phyloP scores from a whole-genome alignment of 2,888 invertebrate genomes.

The Phengaris arion region DNA sequence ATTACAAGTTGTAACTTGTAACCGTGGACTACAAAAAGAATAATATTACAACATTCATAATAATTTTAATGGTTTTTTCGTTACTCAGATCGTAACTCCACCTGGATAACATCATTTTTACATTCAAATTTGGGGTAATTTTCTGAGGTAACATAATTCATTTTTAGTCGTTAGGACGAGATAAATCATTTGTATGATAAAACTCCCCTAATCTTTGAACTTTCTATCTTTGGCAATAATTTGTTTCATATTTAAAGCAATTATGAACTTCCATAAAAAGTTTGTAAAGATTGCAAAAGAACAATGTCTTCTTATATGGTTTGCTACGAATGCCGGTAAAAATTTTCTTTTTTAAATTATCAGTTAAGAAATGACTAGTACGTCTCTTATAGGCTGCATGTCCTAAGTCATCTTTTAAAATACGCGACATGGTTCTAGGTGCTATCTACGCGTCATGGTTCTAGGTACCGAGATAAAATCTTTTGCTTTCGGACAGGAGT shows the following conservation, averaged over 20 bases:
- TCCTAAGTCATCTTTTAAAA: too few relatives aligned
- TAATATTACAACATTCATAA: background rate
- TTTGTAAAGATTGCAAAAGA: background rate
- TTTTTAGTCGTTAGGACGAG: slow-evolving; percentile 23
- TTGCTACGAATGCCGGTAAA: too few relatives aligned
- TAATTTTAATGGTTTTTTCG: slow-evolving; percentile 4
- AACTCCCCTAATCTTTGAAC: slow-evolving; percentile 21
- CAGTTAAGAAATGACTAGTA: too few relatives aligned
- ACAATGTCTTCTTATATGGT: background rate
- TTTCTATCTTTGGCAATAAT: slow-evolving; percentile 22
- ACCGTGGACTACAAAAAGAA: too few relatives aligned
- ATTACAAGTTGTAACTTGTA: too few relatives aligned
- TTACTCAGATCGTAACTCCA: background rate
- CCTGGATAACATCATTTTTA: slow-evolving; percentile 21
- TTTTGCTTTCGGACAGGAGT: too few relatives aligned
- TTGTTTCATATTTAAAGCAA: slow-evolving; percentile 14
- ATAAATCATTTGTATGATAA: slow-evolving; percentile 24
- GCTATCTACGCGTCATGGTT: too few relatives aligned
- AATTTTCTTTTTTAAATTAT: too few relatives aligned
- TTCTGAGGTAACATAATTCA: slow-evolving; percentile 20
- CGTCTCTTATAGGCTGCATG: too few relatives aligned
- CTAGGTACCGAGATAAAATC: too few relatives aligned
- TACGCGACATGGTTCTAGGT: too few relatives aligned
- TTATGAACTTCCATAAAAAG: background rate
- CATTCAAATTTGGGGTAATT: slow-evolving; percentile 18